Conservation (phyloP, 2,113 vertebrate species). For the Cygnus atratus region DNA sequence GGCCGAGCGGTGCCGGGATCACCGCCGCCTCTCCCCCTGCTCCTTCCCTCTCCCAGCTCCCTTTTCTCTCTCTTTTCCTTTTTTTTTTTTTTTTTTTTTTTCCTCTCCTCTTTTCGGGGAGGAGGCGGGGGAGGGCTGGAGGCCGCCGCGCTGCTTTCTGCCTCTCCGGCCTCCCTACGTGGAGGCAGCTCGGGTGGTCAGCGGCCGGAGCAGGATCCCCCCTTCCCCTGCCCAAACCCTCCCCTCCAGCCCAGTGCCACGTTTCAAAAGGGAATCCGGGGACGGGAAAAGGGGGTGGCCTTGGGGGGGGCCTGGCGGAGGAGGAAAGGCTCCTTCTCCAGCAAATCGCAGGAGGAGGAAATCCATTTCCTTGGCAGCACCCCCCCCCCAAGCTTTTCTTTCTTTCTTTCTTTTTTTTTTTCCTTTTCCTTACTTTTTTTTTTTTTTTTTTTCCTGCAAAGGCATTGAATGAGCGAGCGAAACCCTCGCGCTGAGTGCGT, state of each 20-base stretch:
- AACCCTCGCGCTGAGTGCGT: neutral
- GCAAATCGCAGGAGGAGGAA: slow-evolving; percentile 38
- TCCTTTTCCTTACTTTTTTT: neutral
- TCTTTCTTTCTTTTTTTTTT: neutral
- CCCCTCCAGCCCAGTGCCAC: slow-evolving; percentile 71
- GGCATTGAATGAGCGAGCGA: slow-evolving; percentile 1
- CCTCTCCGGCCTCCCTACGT: neutral
- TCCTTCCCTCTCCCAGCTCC: neutral
- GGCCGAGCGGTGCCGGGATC: neutral
- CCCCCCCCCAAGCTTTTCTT: neutral
- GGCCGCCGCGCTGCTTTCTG: neutral
- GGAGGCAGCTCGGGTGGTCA: neutral
- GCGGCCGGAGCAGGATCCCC: neutral
- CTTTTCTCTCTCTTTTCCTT: slow-evolving; percentile 28
- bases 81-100: slow-evolving; percentile 10
- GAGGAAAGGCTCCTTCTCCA: slow-evolving; percentile 42
- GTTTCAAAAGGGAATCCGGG: slow-evolving; percentile 73
- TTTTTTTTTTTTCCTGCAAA: neutral
- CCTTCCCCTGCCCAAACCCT: neutral
- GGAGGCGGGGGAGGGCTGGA: neutral
- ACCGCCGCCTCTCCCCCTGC: neutral
- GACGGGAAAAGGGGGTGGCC: slow-evolving; percentile 53
- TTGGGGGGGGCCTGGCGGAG: slow-evolving; percentile 47
- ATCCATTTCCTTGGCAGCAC: slow-evolving; percentile 28
- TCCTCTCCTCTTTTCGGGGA: slow-evolving; percentile 13